Evolutionary conservation across 1,140 invertebrate species (phyloP).

Genomic region (Samia ricini): DNA sequence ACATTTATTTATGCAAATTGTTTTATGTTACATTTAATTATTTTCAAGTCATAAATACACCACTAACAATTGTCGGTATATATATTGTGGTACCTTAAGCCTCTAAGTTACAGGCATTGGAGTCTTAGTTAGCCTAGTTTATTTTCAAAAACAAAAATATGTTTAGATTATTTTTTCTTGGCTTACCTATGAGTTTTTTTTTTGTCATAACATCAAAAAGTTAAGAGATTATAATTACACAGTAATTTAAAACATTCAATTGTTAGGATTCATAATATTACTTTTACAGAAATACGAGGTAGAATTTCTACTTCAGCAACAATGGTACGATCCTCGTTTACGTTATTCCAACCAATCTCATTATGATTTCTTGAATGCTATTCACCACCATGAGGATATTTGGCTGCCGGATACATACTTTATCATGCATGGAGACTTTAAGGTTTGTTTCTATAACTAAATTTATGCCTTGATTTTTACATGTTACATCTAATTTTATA

Average conservation of each 20-base stretch:
- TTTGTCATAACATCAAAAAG: no score
- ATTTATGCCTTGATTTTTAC: not conserved
- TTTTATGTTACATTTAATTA: no score
- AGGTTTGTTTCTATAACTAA: conserved; percentile 61
- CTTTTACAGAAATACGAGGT: conserved; percentile 94
- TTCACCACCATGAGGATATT: conserved; percentile 92
- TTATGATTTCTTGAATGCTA: conserved; percentile 92
- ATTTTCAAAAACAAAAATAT: not conserved
- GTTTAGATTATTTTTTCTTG: not conserved
- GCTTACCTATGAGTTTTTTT: no score
- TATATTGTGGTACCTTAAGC: no score
- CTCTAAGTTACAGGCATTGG: no score
- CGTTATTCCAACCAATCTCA: conserved; percentile 90
- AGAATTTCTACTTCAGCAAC: conserved; percentile 93
- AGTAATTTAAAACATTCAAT: not conserved
- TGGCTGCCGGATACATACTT: conserved; percentile 97
- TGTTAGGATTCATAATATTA: not conserved
- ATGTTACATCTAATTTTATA: conserved; percentile 28
- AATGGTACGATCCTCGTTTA: conserved; percentile 93
- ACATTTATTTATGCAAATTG: no score
- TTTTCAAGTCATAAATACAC: no score
- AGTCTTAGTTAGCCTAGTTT: no score
- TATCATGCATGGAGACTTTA: conserved; percentile 97
- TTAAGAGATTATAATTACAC: no score
- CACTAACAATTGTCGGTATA: no score